Conservation (phyloP, 2,888 invertebrate genomes). For the Drosophila anomelani region DNA sequence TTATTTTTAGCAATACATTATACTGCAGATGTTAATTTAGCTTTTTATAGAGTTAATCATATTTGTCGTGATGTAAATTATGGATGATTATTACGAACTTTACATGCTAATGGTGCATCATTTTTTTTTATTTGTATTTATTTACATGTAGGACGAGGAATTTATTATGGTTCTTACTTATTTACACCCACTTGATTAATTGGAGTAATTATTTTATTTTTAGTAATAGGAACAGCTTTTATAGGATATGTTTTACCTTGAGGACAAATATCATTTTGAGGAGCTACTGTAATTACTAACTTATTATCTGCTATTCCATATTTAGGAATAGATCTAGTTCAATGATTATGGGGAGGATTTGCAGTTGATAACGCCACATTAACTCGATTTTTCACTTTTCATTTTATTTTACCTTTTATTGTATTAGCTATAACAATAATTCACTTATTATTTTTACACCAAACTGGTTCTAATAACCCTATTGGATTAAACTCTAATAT, state of each 20-base stretch:
- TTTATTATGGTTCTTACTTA: slow-evolving; percentile 86
- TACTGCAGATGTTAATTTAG: slow-evolving; percentile 87
- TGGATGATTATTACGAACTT: slow-evolving; percentile 88
- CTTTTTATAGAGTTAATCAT: slow-evolving; percentile 89
- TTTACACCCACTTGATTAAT: slow-evolving; percentile 87
- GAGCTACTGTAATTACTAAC: slow-evolving; percentile 86
- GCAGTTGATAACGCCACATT: slow-evolving; percentile 90
- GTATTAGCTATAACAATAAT: slow-evolving; percentile 87
- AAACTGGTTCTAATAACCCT: slow-evolving; percentile 18
- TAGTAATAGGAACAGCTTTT: slow-evolving; percentile 90
- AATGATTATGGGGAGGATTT: slow-evolving; percentile 92
- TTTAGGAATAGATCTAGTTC: slow-evolving; percentile 86
- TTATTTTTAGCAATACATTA: slow-evolving; percentile 90
- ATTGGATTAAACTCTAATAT: slow-evolving; percentile 82
- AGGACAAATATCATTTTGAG: slow-evolving; percentile 93
- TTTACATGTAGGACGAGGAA: slow-evolving; percentile 88
- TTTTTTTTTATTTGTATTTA: slow-evolving; percentile 90
- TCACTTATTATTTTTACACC: slow-evolving; percentile 86
- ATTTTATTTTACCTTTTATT: slow-evolving; percentile 90
- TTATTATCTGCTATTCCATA: slow-evolving; percentile 90
- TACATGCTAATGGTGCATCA: slow-evolving; percentile 90
- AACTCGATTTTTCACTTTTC: slow-evolving; percentile 90
- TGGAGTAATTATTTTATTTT: slow-evolving; percentile 88
- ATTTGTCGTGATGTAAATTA: slow-evolving; percentile 90
- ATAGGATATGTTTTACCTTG: slow-evolving; percentile 92